A percentile compares a stretch with the other conserved stretches of the same genome.
Evolutionary conservation across 2,113 vertebrate species (phyloP).

Genomic region (Dicerorhinus sumatrensis): DNA sequence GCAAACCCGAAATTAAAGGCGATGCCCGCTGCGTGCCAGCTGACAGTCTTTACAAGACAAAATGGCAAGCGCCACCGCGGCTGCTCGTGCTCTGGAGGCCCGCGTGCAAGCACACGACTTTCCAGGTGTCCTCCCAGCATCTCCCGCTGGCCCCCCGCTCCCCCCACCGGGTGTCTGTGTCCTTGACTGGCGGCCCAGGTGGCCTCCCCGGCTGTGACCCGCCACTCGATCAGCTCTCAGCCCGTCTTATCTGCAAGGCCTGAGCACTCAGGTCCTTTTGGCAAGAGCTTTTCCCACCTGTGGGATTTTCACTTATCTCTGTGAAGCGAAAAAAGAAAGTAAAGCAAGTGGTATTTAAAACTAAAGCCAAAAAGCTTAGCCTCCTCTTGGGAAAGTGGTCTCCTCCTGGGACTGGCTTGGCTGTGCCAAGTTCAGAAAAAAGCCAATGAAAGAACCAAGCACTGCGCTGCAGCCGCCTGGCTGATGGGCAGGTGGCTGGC

Average conservation of each 20-base stretch:
- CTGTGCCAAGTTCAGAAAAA: conserved; percentile 2
- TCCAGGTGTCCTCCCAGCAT: fast-evolving
- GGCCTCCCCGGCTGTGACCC: fast-evolving
- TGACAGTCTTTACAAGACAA: conserved; percentile 36
- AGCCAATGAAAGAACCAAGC: background rate
- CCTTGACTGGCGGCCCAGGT: fast-evolving
- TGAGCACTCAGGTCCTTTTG: background rate
- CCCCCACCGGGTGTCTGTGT: fast-evolving
- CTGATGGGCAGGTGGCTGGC: background rate
- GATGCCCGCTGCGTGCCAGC: background rate
- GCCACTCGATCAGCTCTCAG: background rate
- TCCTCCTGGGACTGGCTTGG: background rate
- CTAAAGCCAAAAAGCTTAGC: conserved; percentile 8
- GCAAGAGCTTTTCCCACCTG: background rate
- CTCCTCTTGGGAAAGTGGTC: background rate
- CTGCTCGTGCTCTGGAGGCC: background rate
- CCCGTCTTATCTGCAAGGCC: background rate
- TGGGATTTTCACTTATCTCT: background rate
- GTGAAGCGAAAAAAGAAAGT: background rate
- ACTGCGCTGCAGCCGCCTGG: fast-evolving
- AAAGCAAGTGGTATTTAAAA: background rate
- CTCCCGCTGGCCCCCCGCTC: fast-evolving
- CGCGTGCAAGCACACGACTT: fast-evolving
- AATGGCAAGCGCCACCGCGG: background rate
- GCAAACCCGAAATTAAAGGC: background rate